Base-by-base conservation (phyloP, 2,113 vertebrate genomes). In the Jacana jacana region DNA sequence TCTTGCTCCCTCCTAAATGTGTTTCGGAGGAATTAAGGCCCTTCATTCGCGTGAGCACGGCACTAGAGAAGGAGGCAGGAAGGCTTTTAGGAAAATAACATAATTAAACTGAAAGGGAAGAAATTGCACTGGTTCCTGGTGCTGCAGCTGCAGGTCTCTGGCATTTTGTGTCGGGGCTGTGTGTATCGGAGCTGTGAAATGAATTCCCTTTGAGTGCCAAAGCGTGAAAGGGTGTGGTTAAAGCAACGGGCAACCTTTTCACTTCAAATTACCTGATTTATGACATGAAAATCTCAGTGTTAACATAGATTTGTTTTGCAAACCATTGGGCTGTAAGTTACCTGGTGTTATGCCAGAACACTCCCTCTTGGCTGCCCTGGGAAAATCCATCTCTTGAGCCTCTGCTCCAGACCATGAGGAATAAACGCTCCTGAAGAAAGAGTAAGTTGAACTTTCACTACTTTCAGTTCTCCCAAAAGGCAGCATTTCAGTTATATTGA, bases 261-360 rank as follows among this genome's bases (percentile, higher is more conserved):
- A 42, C 83, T 91, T 81, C 46, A 18, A n/a, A 61, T 82, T 42
- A 58, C 39, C 35, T 66, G 71, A 83, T 81, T 49, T 46, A 28
- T 73, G 72, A 17, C 70, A 17, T 25, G 73, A 77, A 85, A 88
- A 92, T 86, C 57, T 72, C 69, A 8, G 1, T n/a, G 76, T 30
- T 91, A 64, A 88, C 35, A 2, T 15, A 19, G 81, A 70, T 91
- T 93, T 96, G 95, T 63, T 96, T 82, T 84, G 89, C 5, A 31
- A 94, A 51, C n/a, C 14, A 0, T 10, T 72, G 0, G 0, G 12
- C 70, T 87, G 58, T 4, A 44, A 71, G 76, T 18, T 68, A 42
- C 73, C 83, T 94, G 93, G 71, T 70, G 79, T 40, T 19, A 58
- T 2, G 71, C 93, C 92, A 96, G 25, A 83, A 55, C 95, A 55